Base-by-base conservation (phyloP, 2,888 invertebrate genomes). In the Stenodema calcarata region DNA sequence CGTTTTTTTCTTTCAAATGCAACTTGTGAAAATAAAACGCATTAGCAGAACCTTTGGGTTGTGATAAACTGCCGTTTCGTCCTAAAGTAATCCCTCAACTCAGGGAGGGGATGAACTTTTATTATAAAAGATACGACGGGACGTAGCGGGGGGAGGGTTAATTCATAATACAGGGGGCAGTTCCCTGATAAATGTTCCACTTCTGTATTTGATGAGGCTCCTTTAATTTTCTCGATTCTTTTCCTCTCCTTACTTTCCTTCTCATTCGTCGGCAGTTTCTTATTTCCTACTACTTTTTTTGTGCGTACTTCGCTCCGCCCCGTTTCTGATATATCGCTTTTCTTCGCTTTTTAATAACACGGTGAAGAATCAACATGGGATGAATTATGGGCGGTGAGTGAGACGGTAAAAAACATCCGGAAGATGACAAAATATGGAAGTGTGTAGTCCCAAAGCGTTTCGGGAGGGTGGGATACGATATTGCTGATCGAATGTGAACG, bases 131-230 rank as follows among this genome's bases (percentile, higher is more conserved):
- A 41, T 41, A 75, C 7, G 41, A 30, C 30, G 18, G 35, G 35
- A 35, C 16, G 35, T 14, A 23, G 4, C 4, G n/a, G 35, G 18
- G 73, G 30, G 14, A 35, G 73, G 41, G 73, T 30, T 73, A 73
- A 73, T 73, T 73, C 73, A 73, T 73, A 73, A 73, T 73, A 41
- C 73, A 14, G 35, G 9, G 73, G 73, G 73, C 73, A 73, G 73
- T 73, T 70, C 70, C 27, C 30, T 80, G 80, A 80, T 80, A 80
- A 80, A 80, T 80, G 80, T 80, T 54, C 80, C 80, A 16, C 80
- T 80, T 28, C 78, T 44, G 78, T 23, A 18, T 47, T 50, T 50
- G 80, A 80, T 80, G 80, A 80, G 73, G 62, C 35, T 50, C 18
- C 62, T 30, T 35, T 27, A 62, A 23, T 41, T 73, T 42, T 86